These are phyloP conservation scores for Rambutsinella grinnellia DNA, from an alignment of 2,888 invertebrate genomes.

Conservation along the genomic window DNA sequence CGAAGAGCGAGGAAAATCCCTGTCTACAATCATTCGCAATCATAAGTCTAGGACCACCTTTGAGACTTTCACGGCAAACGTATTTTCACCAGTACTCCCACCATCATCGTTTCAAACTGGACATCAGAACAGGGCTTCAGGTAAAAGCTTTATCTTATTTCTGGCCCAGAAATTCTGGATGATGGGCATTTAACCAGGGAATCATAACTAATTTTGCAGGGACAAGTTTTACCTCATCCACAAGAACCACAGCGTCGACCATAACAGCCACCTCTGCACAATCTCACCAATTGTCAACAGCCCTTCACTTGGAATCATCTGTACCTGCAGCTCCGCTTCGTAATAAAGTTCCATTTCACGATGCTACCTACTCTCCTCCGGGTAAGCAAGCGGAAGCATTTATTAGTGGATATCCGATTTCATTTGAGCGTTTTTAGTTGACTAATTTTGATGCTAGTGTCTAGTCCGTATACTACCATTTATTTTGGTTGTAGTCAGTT, in stretches of 20 bases:
- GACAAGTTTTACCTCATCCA: conserved; percentile 56
- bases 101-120: conserved; percentile 71
- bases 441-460: too few relatives aligned
- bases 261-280: conserved; percentile 49
- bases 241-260: conserved; percentile 44
- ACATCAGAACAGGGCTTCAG: conserved; percentile 67
- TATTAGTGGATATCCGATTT: too few relatives aligned
- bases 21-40: conserved; percentile 86
- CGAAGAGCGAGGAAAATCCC: conserved; percentile 88
- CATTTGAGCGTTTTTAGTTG: too few relatives aligned
- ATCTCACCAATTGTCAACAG: conserved; percentile 45
- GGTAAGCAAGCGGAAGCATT: conserved; percentile 53
- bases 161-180: not conserved
- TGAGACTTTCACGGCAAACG: conserved; percentile 85
- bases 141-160: conserved; percentile 55
- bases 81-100: conserved; percentile 78
- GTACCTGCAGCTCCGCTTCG: conserved; percentile 29
- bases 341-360: conserved; percentile 45
- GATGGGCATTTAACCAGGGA: not conserved
- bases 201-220: conserved; percentile 28
- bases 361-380: conserved; percentile 54
- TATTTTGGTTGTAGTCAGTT: too few relatives aligned
- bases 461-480: too few relatives aligned
- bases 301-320: conserved; percentile 49
- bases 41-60: conserved; percentile 91